phyloP scores from a whole-genome alignment of 2,888 invertebrate species.

The Diarsia mendica region DNA sequence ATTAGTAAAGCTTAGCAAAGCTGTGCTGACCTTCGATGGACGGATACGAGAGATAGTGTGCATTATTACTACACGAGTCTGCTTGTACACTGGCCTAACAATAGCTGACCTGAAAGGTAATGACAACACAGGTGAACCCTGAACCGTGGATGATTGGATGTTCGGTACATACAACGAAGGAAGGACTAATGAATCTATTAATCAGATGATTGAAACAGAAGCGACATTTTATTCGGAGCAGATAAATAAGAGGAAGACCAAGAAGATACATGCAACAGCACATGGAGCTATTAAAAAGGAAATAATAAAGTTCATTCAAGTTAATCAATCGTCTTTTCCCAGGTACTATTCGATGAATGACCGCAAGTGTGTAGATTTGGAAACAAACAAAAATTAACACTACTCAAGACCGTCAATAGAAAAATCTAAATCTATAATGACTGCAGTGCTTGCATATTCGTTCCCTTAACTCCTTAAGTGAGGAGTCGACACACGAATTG shows the following conservation, averaged over 20 bases:
- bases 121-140: slow-evolving; percentile 13
- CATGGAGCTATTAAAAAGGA: neutral
- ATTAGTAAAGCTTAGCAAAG: slow-evolving; percentile 46
- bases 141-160: slow-evolving; percentile 1
- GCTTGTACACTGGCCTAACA: slow-evolving; percentile 24
- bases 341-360: neutral
- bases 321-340: neutral
- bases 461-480: neutral
- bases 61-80: slow-evolving; percentile 43
- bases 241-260: neutral
- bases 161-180: neutral
- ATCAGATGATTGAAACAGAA: too few species aligned
- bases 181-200: neutral
- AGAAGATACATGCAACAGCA: neutral
- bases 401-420: neutral
- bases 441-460: neutral
- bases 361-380: neutral
- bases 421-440: neutral
- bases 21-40: slow-evolving; percentile 57
- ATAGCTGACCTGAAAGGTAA: slow-evolving; percentile 24
- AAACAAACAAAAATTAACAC: neutral
- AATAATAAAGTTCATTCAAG: neutral
- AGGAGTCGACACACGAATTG: neutral
- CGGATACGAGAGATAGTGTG: slow-evolving; percentile 51
- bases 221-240: neutral